Base-by-base conservation (phyloP, 2,888 invertebrate species). In the Autographa pulchrina region DNA sequence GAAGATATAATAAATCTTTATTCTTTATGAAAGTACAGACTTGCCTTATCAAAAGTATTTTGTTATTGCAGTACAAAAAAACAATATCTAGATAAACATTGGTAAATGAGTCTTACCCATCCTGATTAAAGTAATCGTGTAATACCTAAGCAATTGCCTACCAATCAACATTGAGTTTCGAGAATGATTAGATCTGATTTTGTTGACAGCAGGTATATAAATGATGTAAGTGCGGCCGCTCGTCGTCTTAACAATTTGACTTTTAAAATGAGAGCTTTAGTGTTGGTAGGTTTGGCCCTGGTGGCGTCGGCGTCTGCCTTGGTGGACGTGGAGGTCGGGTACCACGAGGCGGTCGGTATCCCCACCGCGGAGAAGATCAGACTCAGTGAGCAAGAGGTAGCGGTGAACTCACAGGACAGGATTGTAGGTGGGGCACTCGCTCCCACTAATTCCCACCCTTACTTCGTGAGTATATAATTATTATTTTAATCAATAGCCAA, bases 371-470 rank as follows among this genome's bases (percentile, higher is more conserved):
- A 79, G 59, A 86, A 85, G 80, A 90, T 93, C 68, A 91, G 88
- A 82, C 88, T 81, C 2, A 69, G 76, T 4, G 92, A 92, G 75
- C 87, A 90, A 18, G 70, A 56, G 9, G 11, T 63, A 1, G 16
- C 69, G 8, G 62, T 20, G 7, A 16, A 1, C 18, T 11, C 11
- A 6, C 32, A 71, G 0, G 73, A 61, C 18, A 89, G 89, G 75
- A 88, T 93, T 20, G 91, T 92, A 0, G 93, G 93, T 0, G 93
- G 93, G 5, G 86, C 61, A 0, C 43, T 86, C 0, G 89, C 92
- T 2, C 78, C 88, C 0, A 65, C 65, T 0, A 87, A 88, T 25
- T 80, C 88, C 8, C 86, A 92, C 60, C 93, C 93, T 20, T 88
- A 87, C 65, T 77, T 90, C 78, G 90, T 91, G 77, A 85, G 86